phyloP scores from a whole-genome alignment of 2,797 vertebrate species.

The Gallinago solitaria region DNA sequence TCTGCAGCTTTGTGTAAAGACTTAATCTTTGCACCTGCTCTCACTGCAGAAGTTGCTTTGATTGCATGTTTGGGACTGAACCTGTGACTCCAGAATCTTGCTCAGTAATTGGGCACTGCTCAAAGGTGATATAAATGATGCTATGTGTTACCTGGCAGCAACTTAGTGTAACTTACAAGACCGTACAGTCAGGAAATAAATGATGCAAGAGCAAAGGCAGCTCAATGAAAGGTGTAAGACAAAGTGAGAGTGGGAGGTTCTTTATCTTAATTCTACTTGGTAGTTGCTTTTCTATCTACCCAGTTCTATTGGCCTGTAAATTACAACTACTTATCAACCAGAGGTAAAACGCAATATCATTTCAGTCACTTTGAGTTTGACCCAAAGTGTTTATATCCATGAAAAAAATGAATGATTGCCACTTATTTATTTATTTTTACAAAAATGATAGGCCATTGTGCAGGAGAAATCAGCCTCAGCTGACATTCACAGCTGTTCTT shows the following conservation, averaged over 20 bases:
- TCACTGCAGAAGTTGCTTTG: background rate
- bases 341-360: conserved; percentile 65
- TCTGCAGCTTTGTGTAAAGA: background rate
- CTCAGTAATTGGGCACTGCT: background rate
- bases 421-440: conserved; percentile 58
- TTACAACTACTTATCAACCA: conserved; percentile 65
- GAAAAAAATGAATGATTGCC: conserved; percentile 44
- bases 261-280: conserved; percentile 65
- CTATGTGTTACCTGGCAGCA: conserved; percentile 50
- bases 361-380: conserved; percentile 70
- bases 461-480: conserved; percentile 41
- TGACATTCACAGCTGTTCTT: conserved; percentile 55
- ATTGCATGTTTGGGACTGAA: background rate
- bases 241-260: conserved; percentile 52
- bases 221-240: conserved; percentile 54
- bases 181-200: conserved; percentile 31
- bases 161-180: conserved; percentile 43
- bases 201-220: conserved; percentile 57
- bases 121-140: conserved; percentile 42
- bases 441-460: conserved; percentile 56
- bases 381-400: conserved; percentile 54
- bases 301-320: conserved; percentile 53
- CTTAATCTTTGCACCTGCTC: background rate
- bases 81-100: background rate
- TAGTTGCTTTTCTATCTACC: conserved; percentile 61